Evolutionary conservation across 2,888 invertebrate genomes (phyloP), one percentile per base, ranked within the genome.

Genomic region (Drosophila hawaiiensis): DNA sequence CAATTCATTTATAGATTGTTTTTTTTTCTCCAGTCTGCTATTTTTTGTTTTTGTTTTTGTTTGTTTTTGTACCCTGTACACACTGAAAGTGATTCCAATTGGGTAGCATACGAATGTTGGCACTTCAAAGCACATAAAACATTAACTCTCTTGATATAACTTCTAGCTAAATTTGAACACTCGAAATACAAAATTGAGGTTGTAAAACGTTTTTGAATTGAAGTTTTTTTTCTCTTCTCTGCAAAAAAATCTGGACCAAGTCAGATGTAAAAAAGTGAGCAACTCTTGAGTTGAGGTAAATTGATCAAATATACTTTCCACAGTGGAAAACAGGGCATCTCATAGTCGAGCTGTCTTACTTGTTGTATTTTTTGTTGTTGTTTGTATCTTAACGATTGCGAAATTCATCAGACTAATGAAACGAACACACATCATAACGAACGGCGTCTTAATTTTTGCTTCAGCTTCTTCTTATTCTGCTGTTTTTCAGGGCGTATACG

Each of bases 1-100:
- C 87, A 89, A 86, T 86, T 84, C 87, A 80, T 84, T 86, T 86
- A 82, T 76, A 87, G 87, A 87, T 80, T 61, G 53, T 50, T 79
- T 61, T 61, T 55, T 62, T 78, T 35, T 52, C 16, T n/a, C n/a
- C 41, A n/a, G n/a, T 22, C 54, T 33, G 33, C 33, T 14, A 35
- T 35, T 35, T 35, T 16, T 31, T 52, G 3, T 9, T 22, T 33
- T 31, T 52, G 3, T 19, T 22, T 33, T 1, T 14, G 14, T n/a
- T 25, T 47, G 47, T 14, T 6, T n/a, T 25, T 47, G 47, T n/a
- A 41, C 41, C 41, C 41, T 41, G 41, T 41, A 41, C n/a, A 10
- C 41, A 1, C 4, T n/a, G 41, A 10, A 4, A 10, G 41, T 4
- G 2, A 10, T 10, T n/a, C 10, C 1, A 10, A n/a, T n/a, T n/a